Percentiles rank a stretch among this genome's conserved stretches.
phyloP scores from a whole-genome alignment of 64 coral and sea anemone species.

The Dendronephthya gigantea region DNA sequence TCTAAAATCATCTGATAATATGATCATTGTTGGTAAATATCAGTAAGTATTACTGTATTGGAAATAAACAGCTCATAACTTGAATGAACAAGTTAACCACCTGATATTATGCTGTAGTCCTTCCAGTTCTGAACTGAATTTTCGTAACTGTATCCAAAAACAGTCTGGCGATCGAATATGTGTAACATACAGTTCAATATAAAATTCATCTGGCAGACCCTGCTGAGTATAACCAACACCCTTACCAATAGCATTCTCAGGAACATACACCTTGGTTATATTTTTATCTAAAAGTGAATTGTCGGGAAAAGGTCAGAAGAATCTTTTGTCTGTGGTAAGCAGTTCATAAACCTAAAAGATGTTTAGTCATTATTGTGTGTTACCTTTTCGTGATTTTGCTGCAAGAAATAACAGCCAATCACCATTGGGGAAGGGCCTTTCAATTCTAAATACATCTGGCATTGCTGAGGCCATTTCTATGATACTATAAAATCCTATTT shows the following conservation, averaged over 20 bases:
- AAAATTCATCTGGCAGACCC: constrained; percentile 45
- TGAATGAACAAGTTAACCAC: constrained; percentile 13
- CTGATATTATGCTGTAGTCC: constrained; percentile 61
- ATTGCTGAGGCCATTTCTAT: constrained; percentile 81
- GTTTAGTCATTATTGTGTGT: too few relatives aligned
- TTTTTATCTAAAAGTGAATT: constrained; percentile 24
- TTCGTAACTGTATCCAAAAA: constrained; percentile 79
- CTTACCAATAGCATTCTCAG: constrained; percentile 59
- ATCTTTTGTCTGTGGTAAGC: too few relatives aligned
- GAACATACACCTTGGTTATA: constrained; percentile 25
- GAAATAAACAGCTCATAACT: too few relatives aligned
- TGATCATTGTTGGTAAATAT: too few relatives aligned
- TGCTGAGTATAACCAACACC: constrained; percentile 61
- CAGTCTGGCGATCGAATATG: constrained; percentile 57
- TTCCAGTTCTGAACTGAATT: constrained; percentile 54
- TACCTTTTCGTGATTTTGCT: neutral
- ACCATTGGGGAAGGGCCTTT: constrained; percentile 70
- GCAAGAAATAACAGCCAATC: constrained; percentile 66
- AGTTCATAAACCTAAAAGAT: too few relatives aligned
- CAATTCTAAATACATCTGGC: constrained; percentile 77
- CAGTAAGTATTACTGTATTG: too few relatives aligned
- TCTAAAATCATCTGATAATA: too few relatives aligned
- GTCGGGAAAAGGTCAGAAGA: neutral
- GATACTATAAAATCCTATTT: constrained; percentile 72
- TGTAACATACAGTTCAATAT: constrained; percentile 57